Evolutionary conservation across 2,113 vertebrate species (phyloP), one percentile per base, ranked within the genome.

Genomic region (Gasterosteus nipponicus): DNA sequence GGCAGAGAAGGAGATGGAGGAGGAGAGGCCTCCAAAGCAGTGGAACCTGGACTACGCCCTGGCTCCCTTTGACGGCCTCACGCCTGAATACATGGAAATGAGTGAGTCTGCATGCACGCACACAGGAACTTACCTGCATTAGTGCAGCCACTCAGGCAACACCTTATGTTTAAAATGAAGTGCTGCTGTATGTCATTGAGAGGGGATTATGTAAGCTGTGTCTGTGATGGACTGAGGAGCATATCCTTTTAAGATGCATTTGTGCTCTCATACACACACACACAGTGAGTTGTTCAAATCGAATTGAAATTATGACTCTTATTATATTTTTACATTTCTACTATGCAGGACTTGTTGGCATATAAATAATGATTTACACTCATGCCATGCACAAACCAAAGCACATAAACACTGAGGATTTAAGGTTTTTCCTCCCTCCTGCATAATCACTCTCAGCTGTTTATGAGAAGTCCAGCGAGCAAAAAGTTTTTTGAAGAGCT

Each of bases 41-140:
- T 99, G 98, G 98, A 95, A 96, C 80, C 91, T 96, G 2, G 98
- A 99, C 85, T 96, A 97, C 7, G 93, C 89, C 58, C 89, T 99
- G 78, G 97, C 96, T 61, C 96, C 97, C 0, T 99, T 97, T 65
- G 96, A 96, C 0, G 98, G 98, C 8, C 92, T 99, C 70, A 98
- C 97, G 11, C 98, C 98, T 3, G 98, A 99, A 82, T 99, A 98
- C 92, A 99, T 99, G 98, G 98, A 99, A 90, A 99, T 99, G 98
- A 99, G 98, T 99, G 92, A 95, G 98, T 92, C 42, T 38, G 8
- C 54, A 57, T 11, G 0, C 58, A 53, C 67, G 60, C 46, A 49
- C 60, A 33, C 29, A 66, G 1, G 67, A 49, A 38, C 0, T 33
- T 33, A 26, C 1, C 22, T 26, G 22, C 33, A 33, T 33, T 33